A percentile compares a stretch with the other conserved stretches of the same genome.
These are phyloP conservation scores for Conops quadrifasciatus DNA, from an alignment of 2,888 invertebrate species.

Conservation along the genomic window DNA sequence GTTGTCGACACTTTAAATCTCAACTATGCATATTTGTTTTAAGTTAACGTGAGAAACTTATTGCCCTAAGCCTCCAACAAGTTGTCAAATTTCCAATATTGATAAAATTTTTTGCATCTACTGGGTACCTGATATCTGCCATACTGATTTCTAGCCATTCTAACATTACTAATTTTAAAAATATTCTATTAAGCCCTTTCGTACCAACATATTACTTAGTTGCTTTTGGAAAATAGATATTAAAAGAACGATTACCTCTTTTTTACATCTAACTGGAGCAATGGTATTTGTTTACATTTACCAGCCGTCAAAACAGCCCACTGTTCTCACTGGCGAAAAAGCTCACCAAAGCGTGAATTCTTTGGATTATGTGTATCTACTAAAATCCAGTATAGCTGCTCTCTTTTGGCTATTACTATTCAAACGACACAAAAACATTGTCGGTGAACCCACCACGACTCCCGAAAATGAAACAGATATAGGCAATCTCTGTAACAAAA, in stretches of 20 bases:
- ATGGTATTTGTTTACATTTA: too few species aligned
- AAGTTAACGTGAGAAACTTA: neutral
- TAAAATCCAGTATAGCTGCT: conserved; percentile 19
- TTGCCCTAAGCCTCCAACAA: neutral
- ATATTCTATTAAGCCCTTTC: too few species aligned
- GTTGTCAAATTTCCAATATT: neutral
- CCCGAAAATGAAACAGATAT: neutral
- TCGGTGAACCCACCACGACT: neutral
- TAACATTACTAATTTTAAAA: too few species aligned
- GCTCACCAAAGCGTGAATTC: conserved; percentile 14
- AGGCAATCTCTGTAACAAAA: conserved; percentile 10
- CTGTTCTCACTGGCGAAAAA: neutral
- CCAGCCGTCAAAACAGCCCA: neutral
- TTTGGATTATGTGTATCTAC: conserved; percentile 31
- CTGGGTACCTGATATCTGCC: too few species aligned
- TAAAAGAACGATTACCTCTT: too few species aligned
- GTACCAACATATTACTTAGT: too few species aligned
- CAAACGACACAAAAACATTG: neutral
- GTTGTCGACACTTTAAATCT: too few species aligned
- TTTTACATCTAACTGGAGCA: too few species aligned
- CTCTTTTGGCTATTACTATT: conserved; percentile 12
- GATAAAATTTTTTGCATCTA: neutral
- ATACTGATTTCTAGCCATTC: too few species aligned
- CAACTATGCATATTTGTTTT: too few species aligned
- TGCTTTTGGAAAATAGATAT: too few species aligned